Evolutionary conservation across 2,797 vertebrate genomes (phyloP).

Genomic region (Botia almorhae): DNA sequence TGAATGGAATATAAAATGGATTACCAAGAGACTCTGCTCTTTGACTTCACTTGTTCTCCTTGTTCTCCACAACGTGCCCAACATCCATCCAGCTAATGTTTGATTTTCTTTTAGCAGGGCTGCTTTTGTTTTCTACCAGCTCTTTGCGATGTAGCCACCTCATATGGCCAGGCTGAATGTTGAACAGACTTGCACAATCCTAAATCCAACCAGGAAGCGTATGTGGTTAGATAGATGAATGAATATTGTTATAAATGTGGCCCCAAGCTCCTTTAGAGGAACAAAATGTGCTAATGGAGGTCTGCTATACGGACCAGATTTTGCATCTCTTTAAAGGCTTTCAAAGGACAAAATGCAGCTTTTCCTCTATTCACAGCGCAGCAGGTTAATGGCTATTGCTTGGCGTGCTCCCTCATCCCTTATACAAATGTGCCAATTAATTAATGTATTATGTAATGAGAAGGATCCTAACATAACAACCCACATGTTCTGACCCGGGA

Average conservation of each 20-base stretch:
- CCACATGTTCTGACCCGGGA: slow-evolving; percentile 40
- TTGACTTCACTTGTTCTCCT: background rate
- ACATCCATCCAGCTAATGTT: slow-evolving; percentile 1
- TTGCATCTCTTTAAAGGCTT: slow-evolving; percentile 36
- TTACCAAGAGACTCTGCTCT: slow-evolving; percentile 8
- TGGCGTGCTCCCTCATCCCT: slow-evolving; percentile 29
- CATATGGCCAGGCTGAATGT: background rate
- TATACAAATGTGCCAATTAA: slow-evolving; percentile 59
- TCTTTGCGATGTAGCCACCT: slow-evolving; percentile 35
- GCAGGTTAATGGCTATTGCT: slow-evolving; percentile 32
- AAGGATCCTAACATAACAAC: slow-evolving; percentile 38
- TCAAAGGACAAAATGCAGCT: slow-evolving; percentile 27
- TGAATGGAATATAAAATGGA: slow-evolving; percentile 9
- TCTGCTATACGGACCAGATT: background rate
- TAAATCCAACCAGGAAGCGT: slow-evolving; percentile 18
- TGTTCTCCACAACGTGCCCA: slow-evolving; percentile 9
- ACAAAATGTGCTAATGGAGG: slow-evolving; percentile 37
- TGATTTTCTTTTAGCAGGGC: background rate
- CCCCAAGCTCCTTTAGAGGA: slow-evolving; percentile 18
- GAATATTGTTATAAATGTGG: slow-evolving; percentile 21
- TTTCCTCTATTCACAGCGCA: slow-evolving; percentile 28
- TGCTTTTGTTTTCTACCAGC: background rate
- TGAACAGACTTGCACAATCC: background rate
- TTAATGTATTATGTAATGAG: slow-evolving; percentile 67
- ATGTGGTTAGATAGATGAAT: slow-evolving; percentile 31